Conservation (phyloP, 1,140 invertebrate species). For the Geopemphigus sp. region DNA sequence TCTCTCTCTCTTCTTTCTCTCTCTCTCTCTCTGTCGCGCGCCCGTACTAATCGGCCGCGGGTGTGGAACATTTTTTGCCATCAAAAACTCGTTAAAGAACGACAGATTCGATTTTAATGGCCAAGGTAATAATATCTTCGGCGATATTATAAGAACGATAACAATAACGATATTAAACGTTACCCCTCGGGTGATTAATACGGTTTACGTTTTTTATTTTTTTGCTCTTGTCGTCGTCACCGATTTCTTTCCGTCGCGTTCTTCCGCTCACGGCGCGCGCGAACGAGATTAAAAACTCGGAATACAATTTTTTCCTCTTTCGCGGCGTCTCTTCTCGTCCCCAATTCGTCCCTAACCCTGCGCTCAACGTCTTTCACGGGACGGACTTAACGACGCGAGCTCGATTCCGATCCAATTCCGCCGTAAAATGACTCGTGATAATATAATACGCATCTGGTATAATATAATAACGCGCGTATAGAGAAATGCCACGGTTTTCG, state of each 20-base stretch:
- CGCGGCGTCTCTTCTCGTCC: too few species aligned
- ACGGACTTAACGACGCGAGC: constrained; percentile 2
- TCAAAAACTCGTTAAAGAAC: constrained; percentile 50
- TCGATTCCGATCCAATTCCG: constrained; percentile 38
- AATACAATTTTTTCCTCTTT: constrained; percentile 6
- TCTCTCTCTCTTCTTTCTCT: too few species aligned
- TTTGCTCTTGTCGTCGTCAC: neutral
- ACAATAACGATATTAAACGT: constrained; percentile 50
- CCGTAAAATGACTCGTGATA: constrained; percentile 40
- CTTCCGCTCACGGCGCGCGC: too few species aligned
- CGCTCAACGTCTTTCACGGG: too few species aligned
- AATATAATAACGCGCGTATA: constrained; percentile 7
- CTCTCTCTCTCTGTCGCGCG: neutral
- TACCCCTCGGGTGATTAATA: constrained; percentile 50
- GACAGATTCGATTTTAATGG: constrained; percentile 50
- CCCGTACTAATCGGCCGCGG: constrained; percentile 44
- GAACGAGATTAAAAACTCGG: constrained; percentile 25
- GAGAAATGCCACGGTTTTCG: neutral
- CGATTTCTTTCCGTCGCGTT: neutral
- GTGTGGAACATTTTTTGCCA: constrained; percentile 48
- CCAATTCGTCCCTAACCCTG: too few species aligned
- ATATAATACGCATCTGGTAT: neutral
- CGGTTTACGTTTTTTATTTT: constrained; percentile 37
- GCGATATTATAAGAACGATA: constrained; percentile 50
- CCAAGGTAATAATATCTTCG: constrained; percentile 50